Evolutionary conservation across 2,113 vertebrate genomes (phyloP).

Genomic region (Lophochroa leadbeateri): DNA sequence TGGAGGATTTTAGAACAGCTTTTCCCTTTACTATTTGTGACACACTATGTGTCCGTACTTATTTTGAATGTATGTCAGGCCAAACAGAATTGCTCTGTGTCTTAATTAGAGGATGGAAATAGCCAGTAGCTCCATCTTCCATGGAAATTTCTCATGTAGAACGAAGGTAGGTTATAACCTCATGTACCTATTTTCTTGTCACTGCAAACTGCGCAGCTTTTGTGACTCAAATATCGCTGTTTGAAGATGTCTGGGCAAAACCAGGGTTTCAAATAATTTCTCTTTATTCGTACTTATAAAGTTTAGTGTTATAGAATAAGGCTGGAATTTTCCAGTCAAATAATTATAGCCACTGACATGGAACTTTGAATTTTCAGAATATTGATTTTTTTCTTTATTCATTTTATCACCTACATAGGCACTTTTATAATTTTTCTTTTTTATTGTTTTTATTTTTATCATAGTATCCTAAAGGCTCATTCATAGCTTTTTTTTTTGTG

Average conservation of each 20-base stretch:
- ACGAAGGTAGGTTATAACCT: slow-evolving; percentile 8
- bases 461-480: background rate
- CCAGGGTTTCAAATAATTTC: background rate
- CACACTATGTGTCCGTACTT: background rate
- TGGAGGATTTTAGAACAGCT: background rate
- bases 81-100: slow-evolving; percentile 2
- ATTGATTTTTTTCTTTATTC: background rate
- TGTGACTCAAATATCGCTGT: background rate
- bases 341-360: background rate
- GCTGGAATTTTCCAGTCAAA: background rate
- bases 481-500: background rate
- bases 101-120: slow-evolving; percentile 30
- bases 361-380: background rate
- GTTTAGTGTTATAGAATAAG: background rate
- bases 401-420: background rate
- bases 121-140: background rate
- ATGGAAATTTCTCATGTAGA: background rate
- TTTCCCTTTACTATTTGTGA: background rate
- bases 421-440: background rate
- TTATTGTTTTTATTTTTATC: background rate
- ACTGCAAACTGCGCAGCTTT: background rate
- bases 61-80: background rate
- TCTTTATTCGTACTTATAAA: background rate
- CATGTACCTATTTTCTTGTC: slow-evolving; percentile 25
- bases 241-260: background rate